Percentiles rank a stretch among this genome's conserved stretches.
These are phyloP conservation scores for Chionoecetes opilio DNA, from an alignment of 1,140 invertebrate genomes.

Conservation along the genomic window DNA sequence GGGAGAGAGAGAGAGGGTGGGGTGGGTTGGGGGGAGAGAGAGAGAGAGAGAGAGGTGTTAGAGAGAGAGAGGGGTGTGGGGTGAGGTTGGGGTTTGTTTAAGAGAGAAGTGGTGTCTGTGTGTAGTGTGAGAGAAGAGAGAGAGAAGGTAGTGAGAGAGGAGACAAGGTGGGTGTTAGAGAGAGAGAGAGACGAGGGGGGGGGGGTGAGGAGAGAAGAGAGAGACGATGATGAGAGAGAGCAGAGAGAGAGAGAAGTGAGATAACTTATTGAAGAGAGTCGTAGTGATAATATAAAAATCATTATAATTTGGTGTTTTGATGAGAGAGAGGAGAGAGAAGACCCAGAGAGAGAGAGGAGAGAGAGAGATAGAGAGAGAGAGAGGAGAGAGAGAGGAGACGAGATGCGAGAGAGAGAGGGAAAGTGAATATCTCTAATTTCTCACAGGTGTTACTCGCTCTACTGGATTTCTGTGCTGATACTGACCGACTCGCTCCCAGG, in stretches of 20 bases:
- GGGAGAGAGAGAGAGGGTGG: background rate
- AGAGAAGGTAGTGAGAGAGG: background rate
- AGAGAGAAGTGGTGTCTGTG: background rate
- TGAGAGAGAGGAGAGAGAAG: background rate
- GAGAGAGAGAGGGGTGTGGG: background rate
- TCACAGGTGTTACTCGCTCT: conserved; percentile 82
- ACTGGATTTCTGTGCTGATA: conserved; percentile 78
- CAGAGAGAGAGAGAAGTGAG: background rate
- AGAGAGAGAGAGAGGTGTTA: background rate
- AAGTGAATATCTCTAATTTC: background rate
- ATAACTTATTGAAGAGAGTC: no score
- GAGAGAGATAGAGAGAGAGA: background rate
- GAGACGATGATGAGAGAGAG: background rate
- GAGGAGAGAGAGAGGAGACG: background rate
- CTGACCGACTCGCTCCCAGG: conserved; percentile 75
- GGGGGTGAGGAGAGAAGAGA: no score
- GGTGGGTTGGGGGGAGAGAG: background rate
- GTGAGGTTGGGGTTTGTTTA: background rate
- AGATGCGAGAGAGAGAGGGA: background rate
- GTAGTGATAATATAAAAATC: no score
- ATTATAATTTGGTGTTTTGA: no score
- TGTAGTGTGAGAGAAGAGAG: background rate
- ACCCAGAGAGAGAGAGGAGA: background rate
- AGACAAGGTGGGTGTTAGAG: background rate
- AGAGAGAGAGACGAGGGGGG: background rate